Percentiles rank a stretch among this genome's conserved stretches.
These are phyloP conservation scores for Diloba caeruleocephala DNA, from an alignment of 2,888 invertebrate genomes.

Conservation along the genomic window DNA sequence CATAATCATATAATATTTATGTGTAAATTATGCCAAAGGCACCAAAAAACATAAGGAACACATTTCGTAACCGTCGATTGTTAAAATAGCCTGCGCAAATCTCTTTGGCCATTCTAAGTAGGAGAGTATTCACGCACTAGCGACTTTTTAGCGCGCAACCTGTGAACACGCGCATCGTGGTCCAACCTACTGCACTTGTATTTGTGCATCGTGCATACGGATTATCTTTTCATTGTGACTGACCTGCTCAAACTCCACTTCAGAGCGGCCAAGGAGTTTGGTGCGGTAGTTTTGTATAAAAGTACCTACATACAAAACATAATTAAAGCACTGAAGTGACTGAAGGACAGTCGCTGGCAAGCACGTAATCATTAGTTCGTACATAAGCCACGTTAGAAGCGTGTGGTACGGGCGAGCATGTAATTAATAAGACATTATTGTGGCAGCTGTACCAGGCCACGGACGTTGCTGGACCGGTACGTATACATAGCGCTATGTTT, in stretches of 20 bases:
- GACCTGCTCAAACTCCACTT: no score
- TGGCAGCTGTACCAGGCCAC: conserved; percentile 89
- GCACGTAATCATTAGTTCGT: conserved; percentile 37
- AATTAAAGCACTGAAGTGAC: conserved; percentile 38
- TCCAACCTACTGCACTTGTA: no score
- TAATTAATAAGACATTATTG: conserved; percentile 84
- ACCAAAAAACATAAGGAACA: not conserved
- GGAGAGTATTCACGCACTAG: no score
- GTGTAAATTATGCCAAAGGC: conserved; percentile 9
- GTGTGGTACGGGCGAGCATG: conserved; percentile 59
- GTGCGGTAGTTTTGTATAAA: conserved; percentile 52
- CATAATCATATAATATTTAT: not conserved
- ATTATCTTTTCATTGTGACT: no score
- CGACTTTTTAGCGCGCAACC: no score
- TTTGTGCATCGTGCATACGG: no score
- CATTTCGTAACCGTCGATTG: not conserved
- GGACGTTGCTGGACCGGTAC: conserved; percentile 84
- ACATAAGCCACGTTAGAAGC: conserved; percentile 45
- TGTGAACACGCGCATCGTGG: no score
- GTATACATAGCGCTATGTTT: conserved; percentile 66
- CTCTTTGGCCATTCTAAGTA: no score
- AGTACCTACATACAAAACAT: conserved; percentile 10
- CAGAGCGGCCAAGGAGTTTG: no score
- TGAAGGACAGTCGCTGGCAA: conserved; percentile 21
- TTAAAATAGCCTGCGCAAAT: no score